Evolutionary conservation across 1,140 invertebrate genomes (phyloP), one percentile per base, ranked within the genome.

Genomic region (Chironomus tepperi): DNA sequence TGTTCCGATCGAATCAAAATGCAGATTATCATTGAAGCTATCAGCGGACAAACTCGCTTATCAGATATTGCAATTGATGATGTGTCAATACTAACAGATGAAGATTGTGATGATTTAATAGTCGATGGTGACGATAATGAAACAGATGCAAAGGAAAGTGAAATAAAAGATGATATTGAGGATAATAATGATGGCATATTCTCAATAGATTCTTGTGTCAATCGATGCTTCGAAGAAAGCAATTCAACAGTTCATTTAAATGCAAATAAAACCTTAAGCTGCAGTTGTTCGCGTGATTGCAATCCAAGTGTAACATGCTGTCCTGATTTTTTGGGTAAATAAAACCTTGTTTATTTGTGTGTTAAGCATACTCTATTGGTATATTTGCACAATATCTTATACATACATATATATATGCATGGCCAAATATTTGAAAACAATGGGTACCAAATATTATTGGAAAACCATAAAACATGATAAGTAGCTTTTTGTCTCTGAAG

Each of bases 21-120:
- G n/a, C n/a, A 80, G 73, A 77, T 82, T 18, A 70, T 82, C 0
- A 77, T 82, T 47, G 79, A 78, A 0, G 78, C 77, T 2, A 79
- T 75, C 7, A 74, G 77, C 65, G 77, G 76, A 0, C 47, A 57
- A 0, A 77, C 21, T 34, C 76, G 77, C 3, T 74, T 82, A 18
- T 79, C 79, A 0, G 81, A 82, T 72, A 80, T 82, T 15, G 81
- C 81, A 73, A 79, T 82, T 73, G 81, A 82, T 15, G 81, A 82
- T 76, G 79, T 82, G 0, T 76, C 77, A 10, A 73, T 82, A 42
- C 76, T 82, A 74, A 15, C 19, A 47, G 21, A 34, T 24, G 34
- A 12, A 15, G 42, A 75, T 19, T 75, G 65, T 21, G 47, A 57
- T 15, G 65, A 21, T 73, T 10, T 42, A 2, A 34, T 5, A 34